Evolutionary conservation across 2,888 invertebrate species (phyloP), one percentile per base, ranked within the genome.

Genomic region (Limenitis arthemis): DNA sequence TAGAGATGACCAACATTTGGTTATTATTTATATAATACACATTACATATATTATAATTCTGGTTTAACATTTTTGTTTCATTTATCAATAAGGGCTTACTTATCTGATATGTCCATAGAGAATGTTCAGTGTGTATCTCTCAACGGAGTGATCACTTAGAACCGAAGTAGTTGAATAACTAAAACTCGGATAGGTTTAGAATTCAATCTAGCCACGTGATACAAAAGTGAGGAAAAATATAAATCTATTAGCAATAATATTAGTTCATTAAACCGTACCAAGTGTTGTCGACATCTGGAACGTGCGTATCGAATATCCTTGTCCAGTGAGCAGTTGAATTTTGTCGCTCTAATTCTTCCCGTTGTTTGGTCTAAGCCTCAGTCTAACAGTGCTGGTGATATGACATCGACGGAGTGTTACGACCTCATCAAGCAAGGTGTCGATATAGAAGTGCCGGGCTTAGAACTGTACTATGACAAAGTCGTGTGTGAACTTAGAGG

Each of bases 401-500:
- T 87, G 87, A 79, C 86, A 70, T 77, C 82, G 65, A 78, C 86
- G 51, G 85, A 86, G 73, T 84, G 86, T 58, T 86, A 86, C 73
- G 85, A 85, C 66, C 75, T 86, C 63, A 87, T 87, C 66, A 82
- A 79, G 69, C 76, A 72, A 62, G 87, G 86, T 47, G 77, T 87
- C 20, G 84, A 85, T 61, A 80, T 83, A 28, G 86, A 87, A 69
- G 86, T 86, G 67, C 86, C 87, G 4, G 87, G 88, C 37, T 70
- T 88, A 65, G 88, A 88, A 55, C 73, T 78, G 58, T 89, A 88
- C 70, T 89, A 87, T 70, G 89, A 90, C 66, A 88, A 87, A 75
- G 86, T 88, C 53, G 88, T 89, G 55, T 63, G 76, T 57, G 88
- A 89, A 69, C 79, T 89, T 12, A 76, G 89, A 88, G 89, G 89